Evolutionary conservation across 2,888 invertebrate genomes (phyloP), one percentile per base, ranked within the genome.

Genomic region (Heliconius ismenius): DNA sequence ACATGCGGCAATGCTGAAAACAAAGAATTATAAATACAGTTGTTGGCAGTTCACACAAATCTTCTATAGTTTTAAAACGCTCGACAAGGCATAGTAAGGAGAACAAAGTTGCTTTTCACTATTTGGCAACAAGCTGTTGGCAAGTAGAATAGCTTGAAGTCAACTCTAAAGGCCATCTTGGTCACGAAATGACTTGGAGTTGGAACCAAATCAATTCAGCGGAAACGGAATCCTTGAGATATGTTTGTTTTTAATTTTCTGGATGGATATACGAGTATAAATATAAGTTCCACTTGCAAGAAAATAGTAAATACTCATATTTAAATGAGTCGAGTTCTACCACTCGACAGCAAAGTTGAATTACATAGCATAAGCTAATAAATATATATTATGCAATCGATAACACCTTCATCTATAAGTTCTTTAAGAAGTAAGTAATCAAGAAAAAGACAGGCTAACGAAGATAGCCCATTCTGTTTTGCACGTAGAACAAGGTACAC

Each of bases 91-190:
- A 36, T 58, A 58, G 70, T 58, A 24, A 58, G 24, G 58, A n/a
- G n/a, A 70, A 58, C 70, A 70, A 70, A 58, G 58, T 58, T 58
- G 58, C 32, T 70, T 70, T 70, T 58, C 58, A 58, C 70, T 70
- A 70, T 58, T 70, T 70, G 70, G 70, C 70, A 70, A 70, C n/a
- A 10, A 24, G 70, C 32, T 70, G n/a, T 70, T 58, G 70, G 70
- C 70, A 70, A 58, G 58, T 54, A 36, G 36, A 58, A 70, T 36
- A 58, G 36, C 54, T n/a, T 32, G 32, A 70, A 32, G 58, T 32
- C 24, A 58, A 36, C n/a, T 28, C 58, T 58, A 24, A 24, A 39
- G 67, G 39, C 67, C 67, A 43, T 67, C 67, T 67, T 67, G 67
- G 65, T 70, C 70, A 70, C 70, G 70, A 15, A 70, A 54, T n/a